phyloP scores from a whole-genome alignment of 2,797 vertebrate genomes.

The Hephaestus fuliginosus region DNA sequence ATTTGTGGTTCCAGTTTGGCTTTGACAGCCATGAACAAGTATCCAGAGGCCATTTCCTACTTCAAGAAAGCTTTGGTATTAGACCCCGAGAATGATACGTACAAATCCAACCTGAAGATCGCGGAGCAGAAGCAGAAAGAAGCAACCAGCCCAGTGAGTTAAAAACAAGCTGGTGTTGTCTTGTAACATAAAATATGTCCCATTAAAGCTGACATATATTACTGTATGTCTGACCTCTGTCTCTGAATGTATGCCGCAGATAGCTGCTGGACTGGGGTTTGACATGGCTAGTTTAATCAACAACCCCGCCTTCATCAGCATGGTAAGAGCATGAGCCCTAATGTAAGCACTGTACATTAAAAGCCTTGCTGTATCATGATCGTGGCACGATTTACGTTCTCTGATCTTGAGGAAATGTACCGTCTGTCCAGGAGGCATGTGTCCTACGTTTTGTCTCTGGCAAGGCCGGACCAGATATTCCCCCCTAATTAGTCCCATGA shows the following conservation, averaged over 20 bases:
- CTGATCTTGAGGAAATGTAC: slow-evolving; percentile 6
- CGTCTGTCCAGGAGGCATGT: slow-evolving; percentile 10
- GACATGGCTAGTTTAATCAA: slow-evolving; percentile 99
- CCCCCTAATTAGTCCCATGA: slow-evolving; percentile 48
- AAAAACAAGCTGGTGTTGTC: background rate
- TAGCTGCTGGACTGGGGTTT: slow-evolving; percentile 93
- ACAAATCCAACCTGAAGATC: slow-evolving; percentile 97
- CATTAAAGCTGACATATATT: background rate
- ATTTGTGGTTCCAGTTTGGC: slow-evolving; percentile 87
- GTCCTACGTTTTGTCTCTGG: slow-evolving; percentile 32
- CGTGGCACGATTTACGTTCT: background rate
- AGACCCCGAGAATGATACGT: slow-evolving; percentile 97
- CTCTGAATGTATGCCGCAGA: slow-evolving; percentile 82
- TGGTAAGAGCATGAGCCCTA: slow-evolving; percentile 87
- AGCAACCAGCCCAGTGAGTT: slow-evolving; percentile 93
- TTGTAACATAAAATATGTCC: background rate
- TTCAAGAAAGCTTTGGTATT: slow-evolving; percentile 97
- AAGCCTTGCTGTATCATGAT: background rate
- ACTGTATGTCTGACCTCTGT: background rate
- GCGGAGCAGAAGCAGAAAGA: slow-evolving; percentile 98
- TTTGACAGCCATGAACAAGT: slow-evolving; percentile 94
- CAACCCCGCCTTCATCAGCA: slow-evolving; percentile 99
- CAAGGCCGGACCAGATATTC: slow-evolving; percentile 7
- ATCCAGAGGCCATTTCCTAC: slow-evolving; percentile 94
- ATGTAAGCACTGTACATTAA: background rate